A percentile compares a stretch with the other conserved stretches of the same genome.
These are phyloP conservation scores for Danio choprae DNA, from an alignment of 2,797 vertebrate species.

Conservation along the genomic window DNA sequence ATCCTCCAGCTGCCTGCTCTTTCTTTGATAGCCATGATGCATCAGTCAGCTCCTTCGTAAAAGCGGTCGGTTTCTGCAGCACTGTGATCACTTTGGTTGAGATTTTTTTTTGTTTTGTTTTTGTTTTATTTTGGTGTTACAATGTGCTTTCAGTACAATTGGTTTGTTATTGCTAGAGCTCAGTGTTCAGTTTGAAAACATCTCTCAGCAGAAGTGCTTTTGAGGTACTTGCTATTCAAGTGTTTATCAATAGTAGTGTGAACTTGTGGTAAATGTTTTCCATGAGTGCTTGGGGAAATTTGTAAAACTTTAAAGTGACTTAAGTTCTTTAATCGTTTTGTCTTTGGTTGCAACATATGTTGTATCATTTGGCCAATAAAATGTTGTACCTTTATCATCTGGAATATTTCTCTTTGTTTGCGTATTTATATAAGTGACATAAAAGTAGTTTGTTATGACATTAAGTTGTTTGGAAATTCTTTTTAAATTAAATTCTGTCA, in stretches of 20 bases:
- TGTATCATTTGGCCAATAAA: conserved; percentile 63
- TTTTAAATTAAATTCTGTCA: too few relatives aligned
- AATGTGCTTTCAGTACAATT: conserved; percentile 55
- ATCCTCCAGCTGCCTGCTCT: conserved; percentile 81
- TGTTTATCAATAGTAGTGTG: conserved; percentile 46
- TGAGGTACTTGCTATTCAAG: conserved; percentile 40
- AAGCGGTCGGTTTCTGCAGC: conserved; percentile 62
- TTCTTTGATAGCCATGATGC: conserved; percentile 75
- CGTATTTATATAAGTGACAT: background rate
- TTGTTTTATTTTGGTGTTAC: conserved; percentile 20
- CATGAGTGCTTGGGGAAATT: conserved; percentile 35
- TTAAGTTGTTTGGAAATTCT: too few relatives aligned
- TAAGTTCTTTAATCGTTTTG: conserved; percentile 64
- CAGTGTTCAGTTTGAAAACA: conserved; percentile 41
- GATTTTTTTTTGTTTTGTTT: conserved; percentile 2
- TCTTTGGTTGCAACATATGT: conserved; percentile 62
- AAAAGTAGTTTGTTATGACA: too few relatives aligned
- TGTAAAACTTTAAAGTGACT: conserved; percentile 57
- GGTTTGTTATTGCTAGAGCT: conserved; percentile 45
- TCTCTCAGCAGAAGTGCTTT: conserved; percentile 41
- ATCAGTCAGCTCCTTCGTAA: conserved; percentile 59
- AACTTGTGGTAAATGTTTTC: conserved; percentile 42
- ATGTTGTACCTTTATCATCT: conserved; percentile 32
- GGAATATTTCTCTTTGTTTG: background rate
- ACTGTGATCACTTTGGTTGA: conserved; percentile 58